Conservation (phyloP, 2,888 invertebrate genomes). For the Anthrax anthrax region DNA sequence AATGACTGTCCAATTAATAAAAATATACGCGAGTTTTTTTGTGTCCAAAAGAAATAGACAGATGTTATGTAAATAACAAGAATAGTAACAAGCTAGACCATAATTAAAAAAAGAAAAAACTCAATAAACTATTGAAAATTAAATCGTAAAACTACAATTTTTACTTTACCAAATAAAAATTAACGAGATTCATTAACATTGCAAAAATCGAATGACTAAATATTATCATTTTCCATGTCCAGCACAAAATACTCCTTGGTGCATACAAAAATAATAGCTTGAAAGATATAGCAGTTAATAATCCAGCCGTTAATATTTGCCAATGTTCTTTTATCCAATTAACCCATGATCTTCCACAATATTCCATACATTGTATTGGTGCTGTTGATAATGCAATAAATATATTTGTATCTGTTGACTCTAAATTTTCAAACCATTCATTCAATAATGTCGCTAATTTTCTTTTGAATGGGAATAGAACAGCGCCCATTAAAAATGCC, state of each 20-base stretch:
- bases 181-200: conserved; percentile 24
- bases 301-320: conserved; percentile 41
- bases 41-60: conserved; percentile 62
- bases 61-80: conserved; percentile 54
- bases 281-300: conserved; percentile 22
- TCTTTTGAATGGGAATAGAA: conserved; percentile 88
- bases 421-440: conserved; percentile 61
- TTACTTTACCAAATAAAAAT: conserved; percentile 24
- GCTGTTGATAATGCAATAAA: conserved; percentile 43
- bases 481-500: conserved; percentile 93
- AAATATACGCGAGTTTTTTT: conserved; percentile 49
- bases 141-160: neutral
- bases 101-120: neutral
- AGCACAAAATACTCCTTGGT: conserved; percentile 42
- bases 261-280: conserved; percentile 39
- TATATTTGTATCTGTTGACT: conserved; percentile 51
- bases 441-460: conserved; percentile 59
- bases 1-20: conserved; percentile 52
- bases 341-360: conserved; percentile 59
- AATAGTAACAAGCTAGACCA: conserved; percentile 49
- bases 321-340: conserved; percentile 52
- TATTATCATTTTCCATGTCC: conserved; percentile 35
- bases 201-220: conserved; percentile 29
- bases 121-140: neutral
- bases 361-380: conserved; percentile 64